Evolutionary conservation across 2,797 vertebrate genomes (phyloP).

Genomic region (Margarornis squamiger): DNA sequence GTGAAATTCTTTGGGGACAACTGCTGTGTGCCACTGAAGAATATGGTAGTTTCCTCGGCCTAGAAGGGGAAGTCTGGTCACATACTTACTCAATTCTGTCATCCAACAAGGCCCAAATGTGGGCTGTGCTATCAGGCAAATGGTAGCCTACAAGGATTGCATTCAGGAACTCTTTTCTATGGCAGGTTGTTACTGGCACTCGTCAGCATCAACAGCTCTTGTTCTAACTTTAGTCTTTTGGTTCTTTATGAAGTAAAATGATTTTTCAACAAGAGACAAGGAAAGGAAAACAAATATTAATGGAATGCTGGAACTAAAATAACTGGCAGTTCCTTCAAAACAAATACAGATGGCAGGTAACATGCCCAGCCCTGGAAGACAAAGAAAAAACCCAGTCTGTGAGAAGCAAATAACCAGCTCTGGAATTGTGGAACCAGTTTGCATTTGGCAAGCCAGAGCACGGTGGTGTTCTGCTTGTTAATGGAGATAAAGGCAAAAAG

Average conservation of each 20-base stretch:
- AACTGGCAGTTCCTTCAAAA: not conserved
- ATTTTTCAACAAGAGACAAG: not conserved
- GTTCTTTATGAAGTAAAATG: not conserved
- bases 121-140: not conserved
- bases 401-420: not conserved
- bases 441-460: not conserved
- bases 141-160: not conserved
- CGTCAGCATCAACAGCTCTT: not conserved
- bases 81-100: not conserved
- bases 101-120: not conserved
- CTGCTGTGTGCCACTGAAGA: not conserved
- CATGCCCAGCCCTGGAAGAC: rapidly evolving
- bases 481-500: not conserved
- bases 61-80: not conserved
- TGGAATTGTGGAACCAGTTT: not conserved
- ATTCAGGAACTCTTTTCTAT: not conserved
- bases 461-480: not conserved
- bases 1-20: not conserved
- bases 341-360: not conserved
- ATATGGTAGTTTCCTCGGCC: not conserved
- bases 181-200: not conserved
- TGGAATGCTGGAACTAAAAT: not conserved
- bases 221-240: not conserved
- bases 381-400: not conserved
- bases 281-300: not conserved